Base-by-base conservation (phyloP, 1,140 invertebrate species). In the Drosophila suzukii region DNA sequence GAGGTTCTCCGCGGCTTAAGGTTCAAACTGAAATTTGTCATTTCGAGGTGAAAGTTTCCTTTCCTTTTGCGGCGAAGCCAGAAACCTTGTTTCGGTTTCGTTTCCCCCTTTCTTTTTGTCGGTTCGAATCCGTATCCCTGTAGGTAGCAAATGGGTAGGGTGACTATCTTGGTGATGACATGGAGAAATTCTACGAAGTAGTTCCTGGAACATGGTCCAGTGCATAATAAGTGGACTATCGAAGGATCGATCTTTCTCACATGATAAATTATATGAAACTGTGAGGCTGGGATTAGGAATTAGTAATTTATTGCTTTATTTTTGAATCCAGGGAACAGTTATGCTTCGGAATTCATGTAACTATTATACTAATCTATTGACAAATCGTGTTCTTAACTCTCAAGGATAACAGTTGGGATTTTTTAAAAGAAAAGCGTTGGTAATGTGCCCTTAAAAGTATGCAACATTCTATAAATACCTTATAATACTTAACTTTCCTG, bases 21-120 rank as follows among this genome's bases (percentile, higher is more conserved):
- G 78, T 81, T 80, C 73, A 80, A 59, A 62, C 49, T 51, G 38
- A 84, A 84, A 84, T 84, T 84, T 84, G 81, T 84, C 81, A 84
- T 51, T 76, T 73, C 72, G 65, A 70, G 81, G 81, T 84, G 81
- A 84, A 84, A 84, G 81, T 84, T 84, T 76, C 68, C 63, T 61
- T 46, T 58, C 63, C 20, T 56, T 55, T 56, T 61, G 63, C 70
- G 66, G 75, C 78, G 51, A 62, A 67, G 65, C 24, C 51, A 57
- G 65, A 83, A 75, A 75, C 68, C 39, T 39, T 61, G 56, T 57
- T 56, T 56, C 41, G 41, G 34, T 60, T 68, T 57, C 34, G 56
- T 63, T 63, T 62, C 59, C 58, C 44, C 51, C 51, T 75, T 58
- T 49, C 38, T 15, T 63, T 17, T 6, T 13, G 13, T 49, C 27